Evolutionary conservation across 2,113 vertebrate genomes (phyloP).

Genomic region (Tachycineta bicolor): DNA sequence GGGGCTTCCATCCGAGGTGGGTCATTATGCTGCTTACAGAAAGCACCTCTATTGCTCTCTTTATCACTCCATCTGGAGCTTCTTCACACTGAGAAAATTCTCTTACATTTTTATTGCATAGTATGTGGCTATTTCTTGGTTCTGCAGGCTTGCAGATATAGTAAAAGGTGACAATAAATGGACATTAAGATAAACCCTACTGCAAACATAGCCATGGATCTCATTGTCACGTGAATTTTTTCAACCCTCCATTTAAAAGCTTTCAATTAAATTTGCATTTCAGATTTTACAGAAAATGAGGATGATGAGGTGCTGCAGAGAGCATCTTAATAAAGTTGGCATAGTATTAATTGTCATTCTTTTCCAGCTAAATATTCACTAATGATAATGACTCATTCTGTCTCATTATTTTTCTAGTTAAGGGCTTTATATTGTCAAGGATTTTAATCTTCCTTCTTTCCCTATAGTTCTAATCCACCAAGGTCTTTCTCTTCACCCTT

Average conservation of each 20-base stretch:
- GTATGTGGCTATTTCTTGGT: neutral
- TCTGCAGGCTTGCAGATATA: neutral
- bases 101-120: neutral
- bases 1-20: neutral
- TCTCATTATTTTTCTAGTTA: slow-evolving; percentile 25
- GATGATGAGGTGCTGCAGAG: neutral
- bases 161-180: neutral
- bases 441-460: neutral
- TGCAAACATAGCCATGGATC: neutral
- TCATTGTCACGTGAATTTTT: neutral
- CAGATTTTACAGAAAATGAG: neutral
- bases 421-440: neutral
- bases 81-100: neutral
- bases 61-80: neutral
- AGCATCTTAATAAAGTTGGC: neutral
- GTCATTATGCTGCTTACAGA: neutral
- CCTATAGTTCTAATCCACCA: neutral
- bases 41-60: neutral
- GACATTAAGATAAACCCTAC: neutral
- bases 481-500: neutral
- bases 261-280: neutral
- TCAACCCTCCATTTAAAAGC: neutral
- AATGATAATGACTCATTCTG: slow-evolving; percentile 18
- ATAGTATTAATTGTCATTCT: neutral
- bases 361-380: slow-evolving; percentile 9